A percentile compares a stretch with the other conserved stretches of the same genome.
Conservation (phyloP, 2,113 vertebrate species). For the Suricata suricatta region DNA sequence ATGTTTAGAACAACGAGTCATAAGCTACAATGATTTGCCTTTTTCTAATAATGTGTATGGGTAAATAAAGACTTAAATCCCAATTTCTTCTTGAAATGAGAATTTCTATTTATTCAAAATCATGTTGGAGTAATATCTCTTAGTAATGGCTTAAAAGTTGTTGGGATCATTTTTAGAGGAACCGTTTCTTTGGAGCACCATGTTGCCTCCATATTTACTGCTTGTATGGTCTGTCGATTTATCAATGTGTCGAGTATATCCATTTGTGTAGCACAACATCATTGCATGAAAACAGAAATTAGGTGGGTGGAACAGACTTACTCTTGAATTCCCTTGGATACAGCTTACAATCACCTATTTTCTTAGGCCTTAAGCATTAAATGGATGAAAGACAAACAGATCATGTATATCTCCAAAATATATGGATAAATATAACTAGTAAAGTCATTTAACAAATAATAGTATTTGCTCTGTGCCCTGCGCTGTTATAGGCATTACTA, state of each 20-base stretch:
- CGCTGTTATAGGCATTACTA: background rate
- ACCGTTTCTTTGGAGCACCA: background rate
- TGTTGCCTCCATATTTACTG: conserved; percentile 16
- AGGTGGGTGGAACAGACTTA: background rate
- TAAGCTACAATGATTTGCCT: background rate
- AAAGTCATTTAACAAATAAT: conserved; percentile 35
- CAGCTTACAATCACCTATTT: background rate
- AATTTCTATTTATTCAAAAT: conserved; percentile 43
- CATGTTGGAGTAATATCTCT: background rate
- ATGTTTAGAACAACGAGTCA: background rate
- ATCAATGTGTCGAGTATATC: background rate
- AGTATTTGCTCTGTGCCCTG: background rate
- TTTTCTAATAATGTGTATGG: conserved; percentile 27
- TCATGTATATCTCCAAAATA: background rate
- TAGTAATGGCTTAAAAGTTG: background rate
- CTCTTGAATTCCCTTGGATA: conserved; percentile 24
- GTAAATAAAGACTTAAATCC: background rate
- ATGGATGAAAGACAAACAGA: background rate
- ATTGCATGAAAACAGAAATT: conserved; percentile 9
- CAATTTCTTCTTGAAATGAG: conserved; percentile 37
- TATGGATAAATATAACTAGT: background rate
- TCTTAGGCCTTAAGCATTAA: conserved; percentile 7
- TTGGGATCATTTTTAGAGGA: background rate
- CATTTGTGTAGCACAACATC: background rate
- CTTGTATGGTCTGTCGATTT: background rate